A percentile compares a stretch with the other conserved stretches of the same genome.
Conservation (phyloP, 2,888 invertebrate genomes). For the Glomeris marginata region DNA sequence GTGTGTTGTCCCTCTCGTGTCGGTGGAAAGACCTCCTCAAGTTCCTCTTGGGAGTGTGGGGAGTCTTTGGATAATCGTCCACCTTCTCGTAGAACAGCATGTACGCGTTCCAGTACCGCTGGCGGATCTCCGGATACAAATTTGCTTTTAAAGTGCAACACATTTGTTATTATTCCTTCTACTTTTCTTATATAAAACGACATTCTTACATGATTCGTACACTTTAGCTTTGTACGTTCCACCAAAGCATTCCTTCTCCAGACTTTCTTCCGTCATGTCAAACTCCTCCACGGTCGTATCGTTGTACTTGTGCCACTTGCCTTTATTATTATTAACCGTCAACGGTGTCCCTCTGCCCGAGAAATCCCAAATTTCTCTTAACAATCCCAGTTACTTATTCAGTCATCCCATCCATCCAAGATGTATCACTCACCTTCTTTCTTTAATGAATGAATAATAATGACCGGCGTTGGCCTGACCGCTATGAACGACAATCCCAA, state of each 20-base stretch:
- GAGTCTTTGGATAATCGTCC: conserved; percentile 25
- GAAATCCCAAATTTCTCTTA: conserved; percentile 1
- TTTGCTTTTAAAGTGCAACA: conserved; percentile 17
- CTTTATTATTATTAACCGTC: conserved; percentile 27
- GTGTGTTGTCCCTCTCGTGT: conserved; percentile 8
- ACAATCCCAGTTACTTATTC: background rate
- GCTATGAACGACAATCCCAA: conserved; percentile 38
- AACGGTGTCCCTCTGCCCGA: conserved; percentile 28
- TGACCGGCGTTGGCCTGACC: conserved; percentile 40
- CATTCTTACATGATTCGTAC: conserved; percentile 26
- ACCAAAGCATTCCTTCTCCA: conserved; percentile 37
- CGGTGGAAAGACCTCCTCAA: conserved; percentile 11
- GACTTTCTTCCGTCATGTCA: conserved; percentile 31
- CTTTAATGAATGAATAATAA: conserved; percentile 37
- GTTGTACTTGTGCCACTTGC: conserved; percentile 38
- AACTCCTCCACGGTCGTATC: conserved; percentile 36
- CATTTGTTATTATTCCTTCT: background rate
- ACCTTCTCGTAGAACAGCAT: conserved; percentile 36
- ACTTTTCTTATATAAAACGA: too few relatives aligned
- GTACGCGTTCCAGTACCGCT: conserved; percentile 39
- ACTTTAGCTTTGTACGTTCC: conserved; percentile 35
- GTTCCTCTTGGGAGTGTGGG: conserved; percentile 22
- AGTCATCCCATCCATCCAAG: background rate
- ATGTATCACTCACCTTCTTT: conserved; percentile 20
- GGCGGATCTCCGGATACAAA: conserved; percentile 33